Base-by-base conservation (phyloP, 2,113 vertebrate genomes). In the Leuciscus idus region DNA sequence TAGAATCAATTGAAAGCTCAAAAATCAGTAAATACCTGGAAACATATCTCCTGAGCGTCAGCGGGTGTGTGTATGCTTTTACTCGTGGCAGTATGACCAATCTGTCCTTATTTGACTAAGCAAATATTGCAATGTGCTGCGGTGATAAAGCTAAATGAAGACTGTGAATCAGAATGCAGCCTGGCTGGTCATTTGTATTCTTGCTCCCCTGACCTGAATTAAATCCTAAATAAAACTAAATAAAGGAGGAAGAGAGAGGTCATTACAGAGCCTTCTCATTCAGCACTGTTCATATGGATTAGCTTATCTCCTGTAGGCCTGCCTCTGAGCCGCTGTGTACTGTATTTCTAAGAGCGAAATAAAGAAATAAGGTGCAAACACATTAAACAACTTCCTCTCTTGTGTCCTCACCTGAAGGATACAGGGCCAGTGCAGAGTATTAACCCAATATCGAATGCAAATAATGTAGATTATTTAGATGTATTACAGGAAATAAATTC, bases 241-340 rank as follows among this genome's bases (percentile, higher is more conserved):
- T 33, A 33, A 33, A 33, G 15, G n/a, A 50, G 59, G 36, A 59
- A 55, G 85, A 83, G 84, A 52, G 52, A 70, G 76, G 61, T 85
- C 66, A 72, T 85, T 85, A 79, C 66, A 66, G 46, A 73, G 68
- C 21, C 66, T 73, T 73, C 48, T 73, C 64, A 83, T 21, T n/a
- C 36, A 61, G 83, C 64, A 50, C 75, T 84, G 84, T 66, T 84
- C 84, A 46, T 82, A 86, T 64, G 87, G 70, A 61, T 86, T 79
- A 75, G 86, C 86, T 90, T 88, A 90, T 90, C 88, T 90, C 70
- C 73, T 64, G 82, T 66, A 84, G 66, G 62, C 62, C 61, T 87
- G 81, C 83, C 72, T 81, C 70, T 39, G 70, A 81, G 72, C 61
- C 55, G 50, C 50, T 68, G 50, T 50, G 70, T 72, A 74, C 72